Conservation (phyloP, 2,888 invertebrate genomes). For the Boloria euphrosyne region DNA sequence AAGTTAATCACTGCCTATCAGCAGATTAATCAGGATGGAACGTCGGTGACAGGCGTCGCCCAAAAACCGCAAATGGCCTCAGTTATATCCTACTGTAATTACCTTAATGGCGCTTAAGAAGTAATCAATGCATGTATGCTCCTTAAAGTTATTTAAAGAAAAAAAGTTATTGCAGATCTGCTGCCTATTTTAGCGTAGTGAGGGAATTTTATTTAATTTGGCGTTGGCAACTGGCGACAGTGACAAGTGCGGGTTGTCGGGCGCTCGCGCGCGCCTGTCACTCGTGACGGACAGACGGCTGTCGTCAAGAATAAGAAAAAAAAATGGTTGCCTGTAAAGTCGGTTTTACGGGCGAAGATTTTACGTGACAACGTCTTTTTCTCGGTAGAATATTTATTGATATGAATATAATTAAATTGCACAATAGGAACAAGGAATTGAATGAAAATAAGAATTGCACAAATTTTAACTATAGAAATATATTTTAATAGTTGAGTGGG, state of each 20-base stretch:
- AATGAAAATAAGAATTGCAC: too few species aligned
- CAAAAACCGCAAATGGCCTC: slow-evolving; percentile 27
- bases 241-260: slow-evolving; percentile 60
- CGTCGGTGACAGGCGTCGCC: slow-evolving; percentile 24
- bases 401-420: too few species aligned
- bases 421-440: too few species aligned
- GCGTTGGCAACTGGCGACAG: slow-evolving; percentile 55
- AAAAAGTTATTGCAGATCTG: slow-evolving; percentile 44
- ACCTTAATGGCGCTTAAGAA: slow-evolving; percentile 29
- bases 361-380: too few species aligned
- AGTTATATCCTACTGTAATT: slow-evolving; percentile 23
- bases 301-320: slow-evolving; percentile 54
- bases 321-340: too few species aligned
- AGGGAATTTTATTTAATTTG: slow-evolving; percentile 68
- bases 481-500: too few species aligned
- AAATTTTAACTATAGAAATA: too few species aligned
- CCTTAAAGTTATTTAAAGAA: slow-evolving; percentile 34
- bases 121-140: slow-evolving; percentile 32
- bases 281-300: slow-evolving; percentile 61
- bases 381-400: too few species aligned
- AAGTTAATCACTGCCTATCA: slow-evolving; percentile 15
- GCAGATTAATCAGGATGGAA: slow-evolving; percentile 22
- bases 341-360: too few species aligned
- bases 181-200: slow-evolving; percentile 58
- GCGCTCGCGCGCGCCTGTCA: slow-evolving; percentile 59